Conservation (phyloP, 2,888 invertebrate species). For the Geophilus truncorum region DNA sequence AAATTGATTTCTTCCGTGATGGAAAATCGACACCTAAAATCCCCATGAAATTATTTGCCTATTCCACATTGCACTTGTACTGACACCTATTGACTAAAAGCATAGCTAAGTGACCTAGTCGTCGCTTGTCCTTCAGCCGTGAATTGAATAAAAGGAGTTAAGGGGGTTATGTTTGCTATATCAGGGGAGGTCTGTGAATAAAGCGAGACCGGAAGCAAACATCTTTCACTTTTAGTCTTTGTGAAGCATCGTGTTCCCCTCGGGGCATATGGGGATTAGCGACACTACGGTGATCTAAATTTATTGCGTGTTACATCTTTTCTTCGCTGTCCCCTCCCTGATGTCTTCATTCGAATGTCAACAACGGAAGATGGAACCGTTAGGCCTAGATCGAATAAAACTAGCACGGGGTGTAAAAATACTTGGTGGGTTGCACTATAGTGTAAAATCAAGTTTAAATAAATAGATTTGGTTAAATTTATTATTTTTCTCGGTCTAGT, state of each 20-base stretch:
- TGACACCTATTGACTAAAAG: background rate
- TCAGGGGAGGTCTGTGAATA: conserved; percentile 17
- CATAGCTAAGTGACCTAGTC: background rate
- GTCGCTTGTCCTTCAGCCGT: background rate
- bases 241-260: background rate
- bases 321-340: background rate
- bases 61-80: background rate
- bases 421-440: too few species aligned
- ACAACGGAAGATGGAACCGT: background rate
- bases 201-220: conserved; percentile 16
- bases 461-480: too few species aligned
- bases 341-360: background rate
- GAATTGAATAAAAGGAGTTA: background rate
- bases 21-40: background rate
- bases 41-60: background rate
- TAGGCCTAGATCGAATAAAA: too few species aligned
- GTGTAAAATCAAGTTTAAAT: too few species aligned
- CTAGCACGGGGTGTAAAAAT: too few species aligned
- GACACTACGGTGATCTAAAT: conserved; percentile 2
- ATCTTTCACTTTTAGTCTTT: conserved; percentile 10
- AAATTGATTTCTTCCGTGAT: background rate
- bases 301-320: conserved; percentile 13
- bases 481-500: too few species aligned
- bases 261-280: background rate
- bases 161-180: conserved; percentile 21